phyloP scores from a whole-genome alignment of 53 echinoderm and acorn worm species.

The Holothuria leucospilota region DNA sequence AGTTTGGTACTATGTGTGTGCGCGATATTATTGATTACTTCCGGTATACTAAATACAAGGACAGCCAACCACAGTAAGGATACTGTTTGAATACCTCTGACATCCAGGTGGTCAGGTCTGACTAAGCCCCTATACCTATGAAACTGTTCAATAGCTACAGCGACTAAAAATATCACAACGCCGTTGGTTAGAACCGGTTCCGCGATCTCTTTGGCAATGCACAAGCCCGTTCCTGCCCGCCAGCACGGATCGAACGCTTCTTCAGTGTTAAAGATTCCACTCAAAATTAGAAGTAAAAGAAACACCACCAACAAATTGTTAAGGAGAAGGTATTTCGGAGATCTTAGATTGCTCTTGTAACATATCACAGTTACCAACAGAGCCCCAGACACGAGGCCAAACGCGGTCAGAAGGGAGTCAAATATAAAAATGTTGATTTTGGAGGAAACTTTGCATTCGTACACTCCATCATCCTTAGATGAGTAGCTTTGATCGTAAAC shows the following conservation, averaged over 20 bases:
- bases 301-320: neutral
- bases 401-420: neutral
- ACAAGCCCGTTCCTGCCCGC: neutral
- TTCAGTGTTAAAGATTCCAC: constrained; percentile 24
- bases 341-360: constrained; percentile 14
- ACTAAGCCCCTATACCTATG: neutral
- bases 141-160: constrained; percentile 8
- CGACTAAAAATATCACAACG: constrained; percentile 22
- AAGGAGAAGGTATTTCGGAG: neutral
- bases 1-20: neutral
- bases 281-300: constrained; percentile 11
- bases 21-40: constrained; percentile 11
- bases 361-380: neutral
- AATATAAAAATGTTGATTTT: constrained; percentile 1
- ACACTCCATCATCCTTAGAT: no score
- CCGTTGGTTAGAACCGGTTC: constrained; percentile 27
- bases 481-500: no score
- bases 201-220: constrained; percentile 10
- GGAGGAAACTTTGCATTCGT: no score
- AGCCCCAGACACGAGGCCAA: constrained; percentile 5
- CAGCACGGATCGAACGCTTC: constrained; percentile 43
- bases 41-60: constrained; percentile 23
- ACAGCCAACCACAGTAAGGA: neutral
- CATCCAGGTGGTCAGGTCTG: neutral
- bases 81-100: neutral